Evolutionary conservation across 2,797 vertebrate genomes (phyloP).

Genomic region (Tragelaphus oryx): DNA sequence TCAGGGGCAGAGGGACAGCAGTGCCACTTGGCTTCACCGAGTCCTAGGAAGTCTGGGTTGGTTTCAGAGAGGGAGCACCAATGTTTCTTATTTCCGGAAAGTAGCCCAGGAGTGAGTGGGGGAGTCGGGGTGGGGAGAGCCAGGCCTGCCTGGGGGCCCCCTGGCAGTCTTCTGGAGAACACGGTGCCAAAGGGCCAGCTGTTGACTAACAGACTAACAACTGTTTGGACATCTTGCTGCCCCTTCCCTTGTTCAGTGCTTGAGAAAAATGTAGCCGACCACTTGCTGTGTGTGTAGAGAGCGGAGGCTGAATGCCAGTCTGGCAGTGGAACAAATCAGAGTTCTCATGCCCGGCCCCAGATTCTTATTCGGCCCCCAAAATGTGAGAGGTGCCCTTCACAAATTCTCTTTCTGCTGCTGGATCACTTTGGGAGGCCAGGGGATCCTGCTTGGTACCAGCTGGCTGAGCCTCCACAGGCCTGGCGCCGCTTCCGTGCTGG

Average conservation of each 20-base stretch:
- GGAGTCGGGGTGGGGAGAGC: background rate
- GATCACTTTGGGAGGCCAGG: background rate
- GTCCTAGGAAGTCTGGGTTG: background rate
- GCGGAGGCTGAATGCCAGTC: background rate
- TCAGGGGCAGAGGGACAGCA: background rate
- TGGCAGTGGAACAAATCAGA: background rate
- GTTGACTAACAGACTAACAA: background rate
- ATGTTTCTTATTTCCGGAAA: background rate
- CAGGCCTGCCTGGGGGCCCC: background rate
- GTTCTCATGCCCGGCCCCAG: background rate
- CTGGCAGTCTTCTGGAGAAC: background rate
- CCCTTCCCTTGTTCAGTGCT: background rate
- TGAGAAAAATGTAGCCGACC: slow-evolving; percentile 18
- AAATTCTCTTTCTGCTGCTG: background rate
- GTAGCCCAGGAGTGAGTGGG: background rate
- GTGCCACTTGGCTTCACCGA: background rate
- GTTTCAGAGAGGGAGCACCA: background rate
- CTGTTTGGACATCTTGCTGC: background rate
- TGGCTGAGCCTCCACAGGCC: background rate
- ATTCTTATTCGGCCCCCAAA: background rate
- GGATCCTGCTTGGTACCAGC: background rate
- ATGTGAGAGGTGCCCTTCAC: background rate
- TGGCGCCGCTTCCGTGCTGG: background rate
- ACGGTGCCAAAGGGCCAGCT: background rate
- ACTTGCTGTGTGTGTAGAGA: background rate